Conservation (phyloP, 1,140 invertebrate genomes). For the Drosophila orosa region DNA sequence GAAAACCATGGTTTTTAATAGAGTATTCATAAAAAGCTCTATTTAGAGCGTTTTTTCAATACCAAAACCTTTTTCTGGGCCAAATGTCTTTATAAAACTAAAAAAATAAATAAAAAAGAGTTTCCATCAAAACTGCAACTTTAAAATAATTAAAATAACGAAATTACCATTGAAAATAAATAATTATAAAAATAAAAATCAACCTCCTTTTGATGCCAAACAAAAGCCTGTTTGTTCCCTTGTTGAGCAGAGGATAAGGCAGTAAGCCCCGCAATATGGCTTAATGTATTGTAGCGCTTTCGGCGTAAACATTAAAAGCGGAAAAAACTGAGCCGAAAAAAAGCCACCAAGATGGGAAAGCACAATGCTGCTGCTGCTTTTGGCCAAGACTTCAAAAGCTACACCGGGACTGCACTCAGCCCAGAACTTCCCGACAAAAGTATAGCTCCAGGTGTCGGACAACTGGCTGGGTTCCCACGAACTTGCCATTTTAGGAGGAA, state of each 20-base stretch:
- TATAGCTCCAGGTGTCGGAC: conserved; percentile 48
- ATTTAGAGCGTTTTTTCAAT: too few species aligned
- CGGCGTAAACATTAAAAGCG: conserved; percentile 49
- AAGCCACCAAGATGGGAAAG: conserved; percentile 7
- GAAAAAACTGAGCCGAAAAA: conserved; percentile 9
- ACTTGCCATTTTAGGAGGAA: background rate
- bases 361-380: conserved; percentile 29
- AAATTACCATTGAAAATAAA: background rate
- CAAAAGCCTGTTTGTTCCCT: background rate
- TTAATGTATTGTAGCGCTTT: conserved; percentile 71
- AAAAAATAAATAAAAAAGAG: too few species aligned
- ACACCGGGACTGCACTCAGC: conserved; percentile 10
- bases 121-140: background rate
- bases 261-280: conserved; percentile 47
- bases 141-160: background rate
- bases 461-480: conserved; percentile 41
- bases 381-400: conserved; percentile 24
- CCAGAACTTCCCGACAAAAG: conserved; percentile 15
- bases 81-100: too few species aligned
- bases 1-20: too few species aligned
- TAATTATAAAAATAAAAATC: background rate
- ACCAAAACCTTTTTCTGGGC: too few species aligned
- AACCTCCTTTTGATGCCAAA: background rate
- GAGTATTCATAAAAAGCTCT: too few species aligned
- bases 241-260: conserved; percentile 7